These are phyloP conservation scores for Steinernema feltiae DNA, from an alignment of 1,140 invertebrate species.

Conservation along the genomic window DNA sequence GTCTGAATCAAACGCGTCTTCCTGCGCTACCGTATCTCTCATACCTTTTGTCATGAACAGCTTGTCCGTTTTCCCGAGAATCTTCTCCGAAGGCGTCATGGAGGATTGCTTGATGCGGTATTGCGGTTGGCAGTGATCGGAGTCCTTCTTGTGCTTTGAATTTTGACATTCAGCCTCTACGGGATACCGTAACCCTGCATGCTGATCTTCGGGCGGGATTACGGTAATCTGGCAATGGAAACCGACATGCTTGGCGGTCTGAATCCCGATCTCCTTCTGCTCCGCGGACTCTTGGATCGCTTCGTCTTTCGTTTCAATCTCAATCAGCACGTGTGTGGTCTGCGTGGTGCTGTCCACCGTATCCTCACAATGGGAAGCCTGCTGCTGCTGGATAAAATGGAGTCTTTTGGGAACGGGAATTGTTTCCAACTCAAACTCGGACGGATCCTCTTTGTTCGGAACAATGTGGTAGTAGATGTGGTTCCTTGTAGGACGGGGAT, in stretches of 20 bases:
- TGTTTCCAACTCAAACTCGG: background rate
- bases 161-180: background rate
- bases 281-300: background rate
- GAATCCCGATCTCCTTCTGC: background rate
- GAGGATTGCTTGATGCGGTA: slow-evolving; percentile 10
- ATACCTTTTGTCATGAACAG: slow-evolving; percentile 7
- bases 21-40: background rate
- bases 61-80: background rate
- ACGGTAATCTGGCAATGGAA: slow-evolving; percentile 5
- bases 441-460: background rate
- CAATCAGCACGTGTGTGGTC: background rate
- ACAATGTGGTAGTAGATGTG: slow-evolving; percentile 10
- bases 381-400: background rate
- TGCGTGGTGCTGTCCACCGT: background rate
- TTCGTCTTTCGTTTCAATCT: background rate
- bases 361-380: background rate
- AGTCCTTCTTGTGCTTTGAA: background rate
- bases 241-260: background rate
- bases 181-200: background rate
- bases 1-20: background rate
- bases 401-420: background rate
- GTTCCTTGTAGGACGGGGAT: background rate
- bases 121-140: background rate
- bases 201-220: background rate
- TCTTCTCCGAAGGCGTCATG: slow-evolving; percentile 5